Evolutionary conservation across 2,888 invertebrate species (phyloP).

Genomic region (Serripes groenlandicus): DNA sequence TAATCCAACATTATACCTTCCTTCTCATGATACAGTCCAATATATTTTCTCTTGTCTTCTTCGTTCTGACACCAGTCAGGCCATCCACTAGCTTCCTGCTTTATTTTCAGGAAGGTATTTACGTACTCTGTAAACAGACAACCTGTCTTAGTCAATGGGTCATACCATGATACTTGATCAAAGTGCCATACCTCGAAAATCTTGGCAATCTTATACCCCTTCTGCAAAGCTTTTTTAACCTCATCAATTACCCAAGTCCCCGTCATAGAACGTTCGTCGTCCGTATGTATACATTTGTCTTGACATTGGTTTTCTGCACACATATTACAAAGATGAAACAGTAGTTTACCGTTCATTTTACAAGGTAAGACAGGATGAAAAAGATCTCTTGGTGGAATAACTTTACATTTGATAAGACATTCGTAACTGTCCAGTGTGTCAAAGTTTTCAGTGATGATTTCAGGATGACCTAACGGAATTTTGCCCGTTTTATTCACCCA

Average conservation of each 20-base stretch:
- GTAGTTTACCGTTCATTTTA: conserved; percentile 17
- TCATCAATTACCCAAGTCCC: conserved; percentile 25
- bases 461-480: conserved; percentile 3
- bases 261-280: background rate
- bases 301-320: conserved; percentile 1
- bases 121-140: conserved; percentile 23
- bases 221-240: conserved; percentile 9
- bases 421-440: background rate
- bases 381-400: background rate
- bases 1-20: conserved; percentile 49
- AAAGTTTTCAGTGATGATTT: conserved; percentile 8
- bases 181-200: conserved; percentile 10
- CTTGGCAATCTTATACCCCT: conserved; percentile 2
- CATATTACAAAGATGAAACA: conserved; percentile 3
- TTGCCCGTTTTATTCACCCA: conserved; percentile 7
- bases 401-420: conserved; percentile 1
- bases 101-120: too few relatives aligned
- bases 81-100: conserved; percentile 76
- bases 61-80: conserved; percentile 65
- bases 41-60: conserved; percentile 68
- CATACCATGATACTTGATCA: conserved; percentile 15
- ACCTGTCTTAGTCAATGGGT: conserved; percentile 8
- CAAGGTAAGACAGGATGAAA: conserved; percentile 2
- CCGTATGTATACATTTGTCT: background rate
- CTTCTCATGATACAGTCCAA: conserved; percentile 58